These are phyloP conservation scores for Aspidapion aeneum DNA, from an alignment of 2,888 invertebrate species.

Conservation along the genomic window DNA sequence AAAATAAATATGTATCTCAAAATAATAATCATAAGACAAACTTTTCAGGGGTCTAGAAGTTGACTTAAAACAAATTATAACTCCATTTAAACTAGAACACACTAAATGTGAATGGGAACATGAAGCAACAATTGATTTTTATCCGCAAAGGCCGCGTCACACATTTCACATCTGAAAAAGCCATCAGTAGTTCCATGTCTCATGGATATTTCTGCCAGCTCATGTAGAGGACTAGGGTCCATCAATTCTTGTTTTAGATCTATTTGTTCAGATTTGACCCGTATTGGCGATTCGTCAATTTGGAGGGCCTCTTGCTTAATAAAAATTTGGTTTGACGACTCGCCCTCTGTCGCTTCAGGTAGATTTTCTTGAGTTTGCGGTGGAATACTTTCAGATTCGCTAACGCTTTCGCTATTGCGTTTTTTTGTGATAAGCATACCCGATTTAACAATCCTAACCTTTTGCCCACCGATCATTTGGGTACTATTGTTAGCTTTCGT, in stretches of 20 bases:
- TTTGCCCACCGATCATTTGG: constrained; percentile 6
- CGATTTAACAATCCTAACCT: constrained; percentile 45
- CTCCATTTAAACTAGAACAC: constrained; percentile 30
- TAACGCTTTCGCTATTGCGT: constrained; percentile 33
- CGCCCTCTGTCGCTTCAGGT: neutral
- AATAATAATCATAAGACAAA: no score
- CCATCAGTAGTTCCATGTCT: constrained; percentile 44
- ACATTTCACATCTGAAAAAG: constrained; percentile 78
- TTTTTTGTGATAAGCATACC: constrained; percentile 47
- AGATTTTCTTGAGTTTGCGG: neutral
- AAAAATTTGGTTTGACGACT: neutral
- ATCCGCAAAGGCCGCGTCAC: constrained; percentile 69
- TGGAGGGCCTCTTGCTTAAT: neutral
- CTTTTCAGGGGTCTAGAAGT: no score
- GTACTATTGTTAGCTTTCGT: constrained; percentile 43
- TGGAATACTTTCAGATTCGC: constrained; percentile 36
- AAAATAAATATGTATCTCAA: no score
- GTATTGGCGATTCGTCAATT: neutral
- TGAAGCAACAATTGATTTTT: constrained; percentile 71
- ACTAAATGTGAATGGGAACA: constrained; percentile 80
- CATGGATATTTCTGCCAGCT: constrained; percentile 53
- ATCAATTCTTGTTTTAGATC: constrained; percentile 43
- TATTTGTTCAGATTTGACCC: constrained; percentile 8
- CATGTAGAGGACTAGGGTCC: constrained; percentile 50
- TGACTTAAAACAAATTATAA: neutral